Evolutionary conservation across 1,140 invertebrate genomes (phyloP).

Genomic region (Diprion similis): DNA sequence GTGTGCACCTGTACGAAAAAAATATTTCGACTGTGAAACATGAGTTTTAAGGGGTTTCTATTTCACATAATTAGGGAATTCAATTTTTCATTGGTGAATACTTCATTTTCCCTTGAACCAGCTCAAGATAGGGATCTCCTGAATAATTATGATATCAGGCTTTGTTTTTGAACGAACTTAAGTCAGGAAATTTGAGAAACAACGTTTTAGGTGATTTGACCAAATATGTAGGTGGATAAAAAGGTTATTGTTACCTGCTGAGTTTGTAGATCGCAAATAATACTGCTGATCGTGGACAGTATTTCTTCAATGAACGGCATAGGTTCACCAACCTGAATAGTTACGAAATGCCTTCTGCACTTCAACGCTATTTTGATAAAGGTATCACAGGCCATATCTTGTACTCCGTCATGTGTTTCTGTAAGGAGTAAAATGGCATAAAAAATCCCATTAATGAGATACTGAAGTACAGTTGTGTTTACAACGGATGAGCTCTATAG

Average conservation of each 20-base stretch:
- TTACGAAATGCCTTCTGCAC: conserved; percentile 97
- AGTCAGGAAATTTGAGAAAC: not conserved
- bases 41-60: too few species aligned
- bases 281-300: conserved; percentile 92
- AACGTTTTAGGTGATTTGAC: not conserved
- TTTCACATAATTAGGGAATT: not conserved
- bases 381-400: conserved; percentile 99
- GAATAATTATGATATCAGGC: not conserved
- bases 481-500: not conserved
- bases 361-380: conserved; percentile 99
- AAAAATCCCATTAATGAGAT: conserved; percentile 21
- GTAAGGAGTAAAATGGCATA: conserved; percentile 36
- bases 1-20: conserved; percentile 86
- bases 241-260: conserved; percentile 75
- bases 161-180: not conserved
- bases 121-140: not conserved
- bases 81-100: not conserved
- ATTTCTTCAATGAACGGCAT: conserved; percentile 99
- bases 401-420: conserved; percentile 99
- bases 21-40: not conserved
- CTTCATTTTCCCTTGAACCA: conserved; percentile 3
- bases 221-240: too few species aligned
- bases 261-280: conserved; percentile 98
- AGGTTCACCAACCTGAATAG: conserved; percentile 94
- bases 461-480: conserved; percentile 19